phyloP scores from a whole-genome alignment of 2,113 vertebrate genomes.

The Myocastor coypus region DNA sequence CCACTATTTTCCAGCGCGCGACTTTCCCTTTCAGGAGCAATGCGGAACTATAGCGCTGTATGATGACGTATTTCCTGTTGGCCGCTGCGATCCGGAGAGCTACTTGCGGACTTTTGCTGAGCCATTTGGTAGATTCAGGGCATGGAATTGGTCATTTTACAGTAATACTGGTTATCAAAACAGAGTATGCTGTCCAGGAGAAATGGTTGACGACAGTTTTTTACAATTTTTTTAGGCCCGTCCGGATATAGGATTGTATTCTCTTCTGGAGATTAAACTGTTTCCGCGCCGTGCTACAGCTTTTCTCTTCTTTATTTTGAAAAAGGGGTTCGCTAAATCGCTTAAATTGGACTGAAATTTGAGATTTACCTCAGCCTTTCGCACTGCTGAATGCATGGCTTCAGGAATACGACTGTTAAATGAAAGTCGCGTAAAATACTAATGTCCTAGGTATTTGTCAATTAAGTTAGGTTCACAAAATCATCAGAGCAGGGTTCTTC shows the following conservation, averaged over 20 bases:
- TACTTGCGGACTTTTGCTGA: fast-evolving
- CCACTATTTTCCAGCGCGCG: neutral
- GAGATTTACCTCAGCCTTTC: neutral
- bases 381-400: neutral
- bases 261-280: neutral
- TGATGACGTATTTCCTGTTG: neutral
- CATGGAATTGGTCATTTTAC: neutral
- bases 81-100: neutral
- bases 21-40: neutral
- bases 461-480: neutral
- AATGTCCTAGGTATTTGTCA: neutral
- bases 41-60: neutral
- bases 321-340: neutral
- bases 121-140: neutral
- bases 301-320: neutral
- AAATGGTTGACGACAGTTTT: neutral
- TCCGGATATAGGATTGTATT: neutral
- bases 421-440: neutral
- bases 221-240: neutral
- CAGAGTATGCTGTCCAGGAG: neutral
- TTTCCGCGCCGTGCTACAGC: neutral
- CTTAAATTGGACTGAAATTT: neutral
- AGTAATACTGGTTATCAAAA: neutral
- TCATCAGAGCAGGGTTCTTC: neutral
- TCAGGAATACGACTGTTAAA: neutral